Evolutionary conservation across 2,888 invertebrate genomes (phyloP).

Genomic region (Clunio marinus): DNA sequence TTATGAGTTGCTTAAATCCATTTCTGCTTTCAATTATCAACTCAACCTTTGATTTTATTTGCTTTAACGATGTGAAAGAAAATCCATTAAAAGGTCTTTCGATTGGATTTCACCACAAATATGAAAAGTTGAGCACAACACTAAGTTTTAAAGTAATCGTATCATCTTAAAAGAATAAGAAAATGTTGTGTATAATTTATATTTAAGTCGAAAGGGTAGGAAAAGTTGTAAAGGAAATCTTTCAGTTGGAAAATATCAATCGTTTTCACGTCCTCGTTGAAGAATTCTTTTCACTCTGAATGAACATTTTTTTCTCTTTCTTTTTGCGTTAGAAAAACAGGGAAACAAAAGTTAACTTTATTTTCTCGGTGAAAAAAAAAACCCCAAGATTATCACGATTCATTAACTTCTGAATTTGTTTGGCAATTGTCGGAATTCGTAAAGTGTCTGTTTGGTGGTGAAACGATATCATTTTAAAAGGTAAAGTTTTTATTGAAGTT

Average conservation of each 20-base stretch:
- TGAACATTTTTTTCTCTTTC: conserved; percentile 2
- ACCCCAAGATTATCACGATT: conserved; percentile 30
- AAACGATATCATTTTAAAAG: conserved; percentile 20
- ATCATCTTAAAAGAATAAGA: background rate
- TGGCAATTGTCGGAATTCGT: conserved; percentile 7
- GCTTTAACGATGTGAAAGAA: no score
- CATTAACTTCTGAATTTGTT: conserved; percentile 31
- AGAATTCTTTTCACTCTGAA: background rate
- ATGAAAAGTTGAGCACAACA: conserved; percentile 3
- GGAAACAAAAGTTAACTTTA: background rate
- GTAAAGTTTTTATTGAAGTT: conserved; percentile 18
- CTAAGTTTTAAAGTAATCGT: no score
- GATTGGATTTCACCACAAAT: background rate
- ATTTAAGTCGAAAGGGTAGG: no score
- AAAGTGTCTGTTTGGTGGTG: conserved; percentile 16
- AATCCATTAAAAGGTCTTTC: background rate
- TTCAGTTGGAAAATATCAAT: conserved; percentile 23
- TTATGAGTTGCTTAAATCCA: no score
- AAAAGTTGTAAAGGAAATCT: background rate
- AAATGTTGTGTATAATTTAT: background rate
- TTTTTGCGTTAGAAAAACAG: background rate
- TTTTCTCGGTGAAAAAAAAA: background rate
- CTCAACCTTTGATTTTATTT: no score
- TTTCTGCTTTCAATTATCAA: no score
- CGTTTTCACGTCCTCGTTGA: background rate